Percentiles rank a stretch among this genome's conserved stretches.
Evolutionary conservation across 2,113 vertebrate genomes (phyloP).

Genomic region (Lophotis ruficrista): DNA sequence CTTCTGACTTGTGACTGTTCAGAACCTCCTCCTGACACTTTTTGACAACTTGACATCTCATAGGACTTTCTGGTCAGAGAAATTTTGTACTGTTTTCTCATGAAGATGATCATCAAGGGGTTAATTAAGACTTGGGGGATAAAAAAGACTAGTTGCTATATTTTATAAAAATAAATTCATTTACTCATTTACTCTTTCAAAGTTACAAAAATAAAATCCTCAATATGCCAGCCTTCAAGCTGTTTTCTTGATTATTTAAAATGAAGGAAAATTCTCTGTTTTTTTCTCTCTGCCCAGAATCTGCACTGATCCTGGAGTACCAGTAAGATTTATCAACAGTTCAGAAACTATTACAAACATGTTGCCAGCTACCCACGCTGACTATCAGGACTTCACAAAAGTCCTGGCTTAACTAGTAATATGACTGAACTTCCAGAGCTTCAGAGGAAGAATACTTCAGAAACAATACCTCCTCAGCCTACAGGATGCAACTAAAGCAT

Average conservation of each 20-base stretch:
- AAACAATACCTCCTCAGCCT: neutral
- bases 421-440: neutral
- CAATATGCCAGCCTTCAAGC: fast-evolving
- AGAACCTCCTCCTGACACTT: neutral
- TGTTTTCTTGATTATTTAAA: neutral
- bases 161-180: neutral
- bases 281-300: neutral
- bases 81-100: neutral
- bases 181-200: neutral
- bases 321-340: neutral
- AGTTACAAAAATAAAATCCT: neutral
- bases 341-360: neutral
- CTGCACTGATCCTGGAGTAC: neutral
- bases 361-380: neutral
- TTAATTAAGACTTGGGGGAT: neutral
- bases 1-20: neutral
- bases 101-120: fast-evolving
- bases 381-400: neutral
- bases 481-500: neutral
- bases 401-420: neutral
- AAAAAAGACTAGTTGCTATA: neutral
- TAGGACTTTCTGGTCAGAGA: neutral
- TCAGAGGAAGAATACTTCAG: neutral
- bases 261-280: neutral
- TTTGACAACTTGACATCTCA: neutral